Evolutionary conservation across 2,113 vertebrate genomes (phyloP).

Genomic region (Oryzias woworae): DNA sequence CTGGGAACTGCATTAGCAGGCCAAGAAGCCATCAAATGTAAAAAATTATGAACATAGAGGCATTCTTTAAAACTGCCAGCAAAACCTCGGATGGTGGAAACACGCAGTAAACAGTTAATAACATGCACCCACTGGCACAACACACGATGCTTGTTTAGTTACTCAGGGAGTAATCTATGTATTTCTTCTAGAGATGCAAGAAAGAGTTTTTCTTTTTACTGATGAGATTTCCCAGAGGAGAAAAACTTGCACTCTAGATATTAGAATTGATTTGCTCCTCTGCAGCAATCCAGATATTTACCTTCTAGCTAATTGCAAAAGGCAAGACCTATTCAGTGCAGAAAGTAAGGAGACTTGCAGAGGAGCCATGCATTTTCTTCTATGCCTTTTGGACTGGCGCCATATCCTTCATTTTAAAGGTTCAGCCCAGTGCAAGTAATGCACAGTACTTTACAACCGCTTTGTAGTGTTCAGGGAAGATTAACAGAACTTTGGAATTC

Average conservation of each 20-base stretch:
- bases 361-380: conserved; percentile 49
- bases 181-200: conserved; percentile 29
- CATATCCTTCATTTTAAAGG: conserved; percentile 36
- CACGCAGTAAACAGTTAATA: conserved; percentile 6
- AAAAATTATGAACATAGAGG: neutral
- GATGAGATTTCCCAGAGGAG: conserved; percentile 65
- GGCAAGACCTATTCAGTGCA: conserved; percentile 44
- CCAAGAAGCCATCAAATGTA: conserved; percentile 21
- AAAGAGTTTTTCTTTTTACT: conserved; percentile 53
- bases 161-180: conserved; percentile 20
- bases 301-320: conserved; percentile 67
- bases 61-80: conserved; percentile 9
- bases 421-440: conserved; percentile 24
- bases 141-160: conserved; percentile 17
- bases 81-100: conserved; percentile 10
- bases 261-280: conserved; percentile 71
- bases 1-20: conserved; percentile 18
- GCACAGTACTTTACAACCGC: conserved; percentile 14
- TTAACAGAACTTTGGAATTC: no score
- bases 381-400: conserved; percentile 38
- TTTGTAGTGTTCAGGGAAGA: conserved; percentile 12
- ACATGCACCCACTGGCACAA: conserved; percentile 4
- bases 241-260: conserved; percentile 63
- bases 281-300: conserved; percentile 64
- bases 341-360: conserved; percentile 31